Base-by-base conservation (phyloP, 2,888 invertebrate genomes). In the Pandemis heparana region DNA sequence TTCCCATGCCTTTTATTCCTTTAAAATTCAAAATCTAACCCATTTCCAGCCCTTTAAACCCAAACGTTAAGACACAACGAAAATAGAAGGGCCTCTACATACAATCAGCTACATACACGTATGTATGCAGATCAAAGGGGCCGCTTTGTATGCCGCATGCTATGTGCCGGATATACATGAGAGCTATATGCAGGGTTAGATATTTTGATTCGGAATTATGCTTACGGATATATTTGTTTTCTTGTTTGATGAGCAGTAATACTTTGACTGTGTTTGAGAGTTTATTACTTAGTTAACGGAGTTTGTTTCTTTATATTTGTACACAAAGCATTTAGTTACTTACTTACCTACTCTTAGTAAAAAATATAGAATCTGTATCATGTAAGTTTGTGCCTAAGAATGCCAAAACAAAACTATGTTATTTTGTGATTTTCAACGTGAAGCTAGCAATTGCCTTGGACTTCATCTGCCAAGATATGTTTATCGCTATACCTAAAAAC, bases 51-150 rank as follows among this genome's bases (percentile, higher is more conserved):
- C 70, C 70, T 70, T 70, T 69, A 59, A 60, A 59, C 74, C 64
- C 64, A 70, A 73, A 69, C 69, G 82, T 82, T 83, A 88, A 89
- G 88, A 89, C 79, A 82, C 79, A 82, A 87, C 87, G 85, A 80
- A 89, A 91, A 90, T 90, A 90, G 88, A 89, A 89, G 86, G 89
- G 89, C 83, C 83, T 81, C 43, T 83, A 23, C 51, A 43, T 43
- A 69, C 46, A 18, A 43, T 51, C 38, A 53, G 43, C 43, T 85
- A 86, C 82, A 79, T 84, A 79, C 56, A 78, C 46, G 78, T 85
- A 82, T 56, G 53, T 18, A 81, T 32, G 80, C 78, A 90, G 86
- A 90, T 91, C 91, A 91, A 91, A 91, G 91, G 89, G 88, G 76
- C 80, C 83, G 86, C 89, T 90, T 90, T 91, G 89, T 88, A 85